A percentile compares a stretch with the other conserved stretches of the same genome.
Evolutionary conservation across 2,797 vertebrate genomes (phyloP).

Genomic region (Lindbergichthys nudifrons): DNA sequence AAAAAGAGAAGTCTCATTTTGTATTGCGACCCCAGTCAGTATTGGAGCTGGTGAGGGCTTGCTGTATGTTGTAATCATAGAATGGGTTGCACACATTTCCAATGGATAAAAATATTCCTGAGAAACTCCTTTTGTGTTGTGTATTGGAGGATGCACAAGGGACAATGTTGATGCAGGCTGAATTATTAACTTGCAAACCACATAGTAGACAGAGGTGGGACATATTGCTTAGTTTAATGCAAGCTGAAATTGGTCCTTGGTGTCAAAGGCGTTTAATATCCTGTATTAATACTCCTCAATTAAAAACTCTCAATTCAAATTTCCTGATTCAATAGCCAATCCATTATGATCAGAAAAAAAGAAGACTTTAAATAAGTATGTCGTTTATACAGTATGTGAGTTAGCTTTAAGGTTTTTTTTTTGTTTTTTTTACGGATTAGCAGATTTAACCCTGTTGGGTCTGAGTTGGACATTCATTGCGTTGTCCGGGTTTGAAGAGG

Average conservation of each 20-base stretch:
- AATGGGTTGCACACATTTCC: background rate
- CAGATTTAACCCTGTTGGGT: background rate
- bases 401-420: background rate
- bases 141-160: background rate
- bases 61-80: background rate
- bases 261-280: background rate
- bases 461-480: background rate
- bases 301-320: background rate
- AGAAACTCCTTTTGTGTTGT: background rate
- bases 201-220: background rate
- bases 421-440: background rate
- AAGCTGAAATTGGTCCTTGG: background rate
- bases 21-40: background rate
- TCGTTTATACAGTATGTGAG: background rate
- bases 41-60: background rate
- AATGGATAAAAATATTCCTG: background rate
- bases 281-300: background rate
- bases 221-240: background rate
- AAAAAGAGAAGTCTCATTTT: constrained; percentile 7
- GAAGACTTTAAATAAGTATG: background rate
- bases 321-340: background rate
- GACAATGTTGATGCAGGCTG: background rate
- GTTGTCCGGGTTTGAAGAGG: background rate
- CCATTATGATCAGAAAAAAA: background rate
- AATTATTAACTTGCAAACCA: constrained; percentile 1